Evolutionary conservation across 2,113 vertebrate species (phyloP).

Genomic region (Crotalus tigris): DNA sequence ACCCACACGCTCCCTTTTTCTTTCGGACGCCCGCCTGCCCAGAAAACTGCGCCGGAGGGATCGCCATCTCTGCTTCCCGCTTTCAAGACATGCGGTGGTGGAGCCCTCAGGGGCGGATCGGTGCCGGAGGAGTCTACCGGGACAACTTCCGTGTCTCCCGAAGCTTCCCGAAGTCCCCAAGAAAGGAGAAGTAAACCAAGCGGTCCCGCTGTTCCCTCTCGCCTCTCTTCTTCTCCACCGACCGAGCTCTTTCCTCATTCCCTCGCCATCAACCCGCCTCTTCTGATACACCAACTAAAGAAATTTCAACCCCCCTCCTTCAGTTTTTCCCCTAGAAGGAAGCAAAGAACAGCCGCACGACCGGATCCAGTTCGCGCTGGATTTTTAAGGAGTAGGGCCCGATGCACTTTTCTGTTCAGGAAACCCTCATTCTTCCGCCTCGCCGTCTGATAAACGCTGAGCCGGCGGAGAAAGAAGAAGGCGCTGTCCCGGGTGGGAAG

Average conservation of each 20-base stretch:
- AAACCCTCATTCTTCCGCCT: conserved; percentile 51
- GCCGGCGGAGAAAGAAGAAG: conserved; percentile 45
- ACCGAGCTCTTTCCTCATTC: no score
- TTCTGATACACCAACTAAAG: neutral
- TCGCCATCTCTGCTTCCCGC: conserved; percentile 49
- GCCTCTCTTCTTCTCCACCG: no score
- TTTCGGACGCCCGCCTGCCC: neutral
- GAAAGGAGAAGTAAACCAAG: conserved; percentile 57
- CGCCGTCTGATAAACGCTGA: conserved; percentile 56
- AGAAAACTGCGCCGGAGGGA: conserved; percentile 37
- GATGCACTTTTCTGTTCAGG: conserved; percentile 55
- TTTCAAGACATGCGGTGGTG: conserved; percentile 76
- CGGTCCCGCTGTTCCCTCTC: conserved; percentile 25
- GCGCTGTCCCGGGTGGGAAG: conserved; percentile 42
- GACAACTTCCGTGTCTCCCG: conserved; percentile 56
- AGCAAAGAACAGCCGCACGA: conserved; percentile 21
- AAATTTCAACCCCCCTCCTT: neutral
- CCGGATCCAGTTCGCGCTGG: conserved; percentile 30
- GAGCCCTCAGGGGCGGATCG: conserved; percentile 60
- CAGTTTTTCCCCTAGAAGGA: neutral
- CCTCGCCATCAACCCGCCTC: neutral
- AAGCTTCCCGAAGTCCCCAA: conserved; percentile 57
- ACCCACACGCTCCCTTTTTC: conserved; percentile 5
- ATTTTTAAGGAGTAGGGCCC: conserved; percentile 42
- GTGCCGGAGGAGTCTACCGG: conserved; percentile 52